Conservation (phyloP, 2,113 vertebrate genomes). For the Lathamus discolor region DNA sequence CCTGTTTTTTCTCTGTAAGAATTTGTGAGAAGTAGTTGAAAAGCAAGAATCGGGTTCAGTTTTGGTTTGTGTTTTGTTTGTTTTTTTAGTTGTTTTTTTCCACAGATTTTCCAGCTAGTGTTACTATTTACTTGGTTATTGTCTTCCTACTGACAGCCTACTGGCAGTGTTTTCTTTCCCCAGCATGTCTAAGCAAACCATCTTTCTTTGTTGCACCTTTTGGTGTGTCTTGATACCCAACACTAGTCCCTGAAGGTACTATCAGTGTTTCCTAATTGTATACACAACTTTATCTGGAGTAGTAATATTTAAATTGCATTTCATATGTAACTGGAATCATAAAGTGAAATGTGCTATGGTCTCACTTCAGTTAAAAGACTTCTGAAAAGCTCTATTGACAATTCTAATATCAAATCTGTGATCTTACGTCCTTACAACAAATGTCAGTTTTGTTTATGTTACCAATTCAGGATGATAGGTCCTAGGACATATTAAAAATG, state of each 20-base stretch:
- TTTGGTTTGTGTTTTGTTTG: neutral
- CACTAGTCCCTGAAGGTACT: neutral
- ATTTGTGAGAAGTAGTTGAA: neutral
- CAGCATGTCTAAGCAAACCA: too few relatives aligned
- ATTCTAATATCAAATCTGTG: neutral
- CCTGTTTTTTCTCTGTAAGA: neutral
- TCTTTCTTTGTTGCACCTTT: neutral
- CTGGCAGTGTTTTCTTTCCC: neutral
- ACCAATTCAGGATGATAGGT: neutral
- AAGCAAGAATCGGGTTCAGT: neutral
- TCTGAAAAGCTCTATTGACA: neutral
- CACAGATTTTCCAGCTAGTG: neutral
- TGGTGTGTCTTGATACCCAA: neutral
- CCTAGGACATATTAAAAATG: neutral
- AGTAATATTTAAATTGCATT: neutral
- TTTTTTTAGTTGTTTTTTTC: neutral
- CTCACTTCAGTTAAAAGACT: neutral
- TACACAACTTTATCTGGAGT: neutral
- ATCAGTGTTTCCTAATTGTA: neutral
- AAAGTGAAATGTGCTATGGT: neutral
- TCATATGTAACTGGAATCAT: neutral
- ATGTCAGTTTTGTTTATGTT: constrained; percentile 10
- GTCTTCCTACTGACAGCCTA: neutral
- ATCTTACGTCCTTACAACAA: neutral
- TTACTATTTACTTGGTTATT: neutral